phyloP scores from a whole-genome alignment of 2,113 vertebrate genomes.

The Smithornis capensis region DNA sequence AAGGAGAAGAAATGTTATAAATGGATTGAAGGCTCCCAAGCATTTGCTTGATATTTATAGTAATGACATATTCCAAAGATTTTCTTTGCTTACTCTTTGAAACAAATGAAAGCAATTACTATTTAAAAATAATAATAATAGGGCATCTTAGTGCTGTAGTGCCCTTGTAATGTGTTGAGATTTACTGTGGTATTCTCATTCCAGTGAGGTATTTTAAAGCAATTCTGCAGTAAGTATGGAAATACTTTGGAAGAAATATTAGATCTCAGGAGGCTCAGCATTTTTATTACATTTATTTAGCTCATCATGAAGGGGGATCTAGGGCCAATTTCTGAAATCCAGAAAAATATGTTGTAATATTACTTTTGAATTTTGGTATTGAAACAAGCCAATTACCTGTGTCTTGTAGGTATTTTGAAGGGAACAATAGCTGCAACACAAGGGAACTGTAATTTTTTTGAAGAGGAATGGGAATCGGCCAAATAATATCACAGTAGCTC shows the following conservation, averaged over 20 bases:
- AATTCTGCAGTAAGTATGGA: constrained; percentile 57
- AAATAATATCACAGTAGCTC: background rate
- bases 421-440: background rate
- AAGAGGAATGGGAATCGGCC: background rate
- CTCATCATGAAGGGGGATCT: constrained; percentile 31
- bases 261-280: constrained; percentile 44
- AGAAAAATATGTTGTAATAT: constrained; percentile 47
- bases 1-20: background rate
- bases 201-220: constrained; percentile 50
- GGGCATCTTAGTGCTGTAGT: background rate
- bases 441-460: background rate
- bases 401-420: background rate
- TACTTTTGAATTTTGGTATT: constrained; percentile 23
- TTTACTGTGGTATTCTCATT: constrained; percentile 56
- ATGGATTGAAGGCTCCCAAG: background rate
- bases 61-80: background rate
- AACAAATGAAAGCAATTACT: background rate
- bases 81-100: background rate
- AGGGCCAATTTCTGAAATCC: constrained; percentile 54
- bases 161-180: constrained; percentile 22
- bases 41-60: background rate
- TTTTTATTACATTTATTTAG: constrained; percentile 67
- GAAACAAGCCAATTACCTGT: constrained; percentile 35
- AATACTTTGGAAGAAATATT: constrained; percentile 55
- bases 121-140: background rate